Conservation (phyloP, 2,888 invertebrate species). For the Tethea ocularis region DNA sequence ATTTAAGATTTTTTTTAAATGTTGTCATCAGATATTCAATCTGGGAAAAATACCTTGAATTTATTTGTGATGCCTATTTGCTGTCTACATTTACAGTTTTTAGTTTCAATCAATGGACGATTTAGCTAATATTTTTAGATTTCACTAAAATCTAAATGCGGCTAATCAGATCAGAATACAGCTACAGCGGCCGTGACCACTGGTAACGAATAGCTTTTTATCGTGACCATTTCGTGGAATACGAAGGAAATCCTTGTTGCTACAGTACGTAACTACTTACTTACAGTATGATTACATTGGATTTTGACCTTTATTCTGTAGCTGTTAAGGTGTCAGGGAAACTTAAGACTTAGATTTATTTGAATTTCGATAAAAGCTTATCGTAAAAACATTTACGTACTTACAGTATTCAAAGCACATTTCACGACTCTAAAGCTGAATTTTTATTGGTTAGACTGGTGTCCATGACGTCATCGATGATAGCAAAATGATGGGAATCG, state of each 20-base stretch:
- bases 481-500: neutral
- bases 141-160: neutral
- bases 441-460: neutral
- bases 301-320: constrained; percentile 2
- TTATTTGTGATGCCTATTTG: no score
- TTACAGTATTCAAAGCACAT: constrained; percentile 8
- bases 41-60: no score
- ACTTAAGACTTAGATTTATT: neutral
- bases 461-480: neutral
- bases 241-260: constrained; percentile 7
- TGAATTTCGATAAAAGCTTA: constrained; percentile 9
- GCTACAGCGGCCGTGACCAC: constrained; percentile 7
- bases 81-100: neutral
- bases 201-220: constrained; percentile 8
- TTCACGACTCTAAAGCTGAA: constrained; percentile 2
- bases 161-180: constrained; percentile 2
- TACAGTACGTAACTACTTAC: constrained; percentile 6
- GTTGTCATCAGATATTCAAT: neutral
- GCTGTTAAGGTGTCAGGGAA: neutral
- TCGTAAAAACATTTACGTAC: constrained; percentile 9
- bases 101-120: neutral
- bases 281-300: neutral
- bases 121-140: neutral
- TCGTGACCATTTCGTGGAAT: constrained; percentile 3
- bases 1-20: no score